Evolutionary conservation across 2,888 invertebrate genomes (phyloP), one percentile per base, ranked within the genome.

Genomic region (Venusia cambrica): DNA sequence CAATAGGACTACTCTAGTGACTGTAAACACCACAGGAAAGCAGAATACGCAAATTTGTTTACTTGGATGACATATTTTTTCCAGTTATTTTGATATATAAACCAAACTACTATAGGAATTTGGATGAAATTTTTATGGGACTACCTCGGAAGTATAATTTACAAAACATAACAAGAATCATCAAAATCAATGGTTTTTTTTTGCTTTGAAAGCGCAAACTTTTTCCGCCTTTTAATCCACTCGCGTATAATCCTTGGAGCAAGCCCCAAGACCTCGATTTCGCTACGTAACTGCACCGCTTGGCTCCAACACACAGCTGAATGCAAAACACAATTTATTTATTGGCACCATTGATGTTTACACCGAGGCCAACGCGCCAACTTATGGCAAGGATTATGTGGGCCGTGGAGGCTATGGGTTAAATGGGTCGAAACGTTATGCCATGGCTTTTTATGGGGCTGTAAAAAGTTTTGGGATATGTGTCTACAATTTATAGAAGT

Each of bases 291-390:
- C 62, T 63, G 57, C 58, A 62, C 56, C 55, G 54, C 59, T 73
- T 74, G 75, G 73, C 73, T 60, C 48, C 56, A 50, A 57, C 57
- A 66, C 62, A 45, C 38, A 41, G 41, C 39, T 38, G 44, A 44
- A 51, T 51, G 48, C 45, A 64, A 62, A 71, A 66, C 61, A 65
- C 69, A 62, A 69, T 74, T 69, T 75, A 72, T 73, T 74, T 65
- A 66, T 70, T 65, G 61, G 54, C 54, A 49, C 54, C 61, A 63
- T 67, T 53, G 69, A 65, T 61, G 58, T 58, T 62, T 58, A 62
- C 67, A 55, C 59, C 52, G 47, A 47, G 45, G 31, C 22, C 38
- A 40, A 38, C 45, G 44, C 39, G 48, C 50, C 50, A 51, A 48
- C 48, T 48, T 48, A 50, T 48, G 45, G 45, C 14, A 10, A 8